Percentiles rank a stretch among this genome's conserved stretches.
Conservation (phyloP, 1,140 invertebrate genomes). For the Berghia stephanieae region DNA sequence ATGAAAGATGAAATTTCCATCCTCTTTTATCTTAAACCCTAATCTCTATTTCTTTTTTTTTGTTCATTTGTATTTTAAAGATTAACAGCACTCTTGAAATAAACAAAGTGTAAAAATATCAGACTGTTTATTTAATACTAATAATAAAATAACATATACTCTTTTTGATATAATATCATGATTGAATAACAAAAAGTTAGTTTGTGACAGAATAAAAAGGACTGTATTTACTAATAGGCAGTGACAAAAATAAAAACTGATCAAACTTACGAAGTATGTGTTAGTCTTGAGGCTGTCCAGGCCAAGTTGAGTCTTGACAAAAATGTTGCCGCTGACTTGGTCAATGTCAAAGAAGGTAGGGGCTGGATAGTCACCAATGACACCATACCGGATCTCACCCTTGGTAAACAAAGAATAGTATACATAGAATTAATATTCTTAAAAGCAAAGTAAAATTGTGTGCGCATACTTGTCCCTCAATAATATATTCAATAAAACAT, state of each 20-base stretch:
- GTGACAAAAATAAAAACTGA: background rate
- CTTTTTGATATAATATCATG: too few relatives aligned
- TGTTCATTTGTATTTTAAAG: too few relatives aligned
- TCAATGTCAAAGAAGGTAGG: slow-evolving; percentile 79
- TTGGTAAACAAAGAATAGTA: slow-evolving; percentile 28
- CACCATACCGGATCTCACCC: slow-evolving; percentile 43
- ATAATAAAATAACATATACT: too few relatives aligned
- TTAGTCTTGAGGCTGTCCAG: slow-evolving; percentile 74
- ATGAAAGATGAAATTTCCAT: background rate
- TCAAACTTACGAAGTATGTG: slow-evolving; percentile 35
- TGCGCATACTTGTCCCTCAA: too few relatives aligned
- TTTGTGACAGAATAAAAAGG: background rate
- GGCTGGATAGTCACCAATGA: slow-evolving; percentile 53
- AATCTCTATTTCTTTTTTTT: too few relatives aligned
- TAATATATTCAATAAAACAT: too few relatives aligned
- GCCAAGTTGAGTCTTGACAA: slow-evolving; percentile 79
- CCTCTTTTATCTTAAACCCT: too few relatives aligned
- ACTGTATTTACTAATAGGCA: background rate
- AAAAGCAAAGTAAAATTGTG: too few relatives aligned
- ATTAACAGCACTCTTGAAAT: background rate
- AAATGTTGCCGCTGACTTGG: slow-evolving; percentile 83
- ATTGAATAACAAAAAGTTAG: too few relatives aligned
- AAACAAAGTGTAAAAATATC: too few relatives aligned
- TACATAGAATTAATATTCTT: too few relatives aligned
- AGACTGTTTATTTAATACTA: too few relatives aligned